These are phyloP conservation scores for Hirtodrosophila trivittata DNA, from an alignment of 2,888 invertebrate species.

Conservation along the genomic window DNA sequence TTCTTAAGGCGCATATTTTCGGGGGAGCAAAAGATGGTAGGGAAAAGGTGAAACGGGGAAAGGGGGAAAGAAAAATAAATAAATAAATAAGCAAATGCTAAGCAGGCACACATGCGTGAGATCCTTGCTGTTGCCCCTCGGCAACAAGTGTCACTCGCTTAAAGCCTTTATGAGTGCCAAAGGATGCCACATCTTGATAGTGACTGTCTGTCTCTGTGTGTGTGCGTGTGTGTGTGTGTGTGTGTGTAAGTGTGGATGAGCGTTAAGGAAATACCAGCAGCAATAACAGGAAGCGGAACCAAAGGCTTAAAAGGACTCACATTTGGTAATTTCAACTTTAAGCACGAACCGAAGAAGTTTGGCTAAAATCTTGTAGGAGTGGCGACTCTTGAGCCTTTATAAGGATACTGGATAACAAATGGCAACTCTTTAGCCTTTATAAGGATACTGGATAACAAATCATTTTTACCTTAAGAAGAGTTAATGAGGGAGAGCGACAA, in stretches of 20 bases:
- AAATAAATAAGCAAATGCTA: conserved; percentile 14
- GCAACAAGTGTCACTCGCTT: conserved; percentile 50
- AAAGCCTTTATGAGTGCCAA: conserved; percentile 52
- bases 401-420: too few species aligned
- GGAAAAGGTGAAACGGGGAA: not conserved
- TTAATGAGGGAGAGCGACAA: too few species aligned
- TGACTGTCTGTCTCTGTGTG: not conserved
- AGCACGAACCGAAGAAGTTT: too few species aligned
- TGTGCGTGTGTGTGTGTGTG: not conserved
- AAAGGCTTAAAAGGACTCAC: conserved; percentile 3
- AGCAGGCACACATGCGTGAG: conserved; percentile 11
- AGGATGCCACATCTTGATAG: conserved; percentile 26
- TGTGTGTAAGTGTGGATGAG: not conserved
- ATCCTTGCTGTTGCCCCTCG: conserved; percentile 17
- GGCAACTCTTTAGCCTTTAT: too few species aligned
- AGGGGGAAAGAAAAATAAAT: not conserved
- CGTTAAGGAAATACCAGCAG: conserved; percentile 15
- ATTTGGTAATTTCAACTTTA: not conserved
- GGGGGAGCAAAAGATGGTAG: not conserved
- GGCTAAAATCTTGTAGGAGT: too few species aligned
- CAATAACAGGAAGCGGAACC: conserved; percentile 12
- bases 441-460: too few species aligned
- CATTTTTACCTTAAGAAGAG: too few species aligned
- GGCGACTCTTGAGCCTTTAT: too few species aligned
- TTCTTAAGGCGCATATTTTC: conserved; percentile 20